These are phyloP conservation scores for Drosophila quinaria DNA, from an alignment of 2,888 invertebrate species.

Conservation along the genomic window DNA sequence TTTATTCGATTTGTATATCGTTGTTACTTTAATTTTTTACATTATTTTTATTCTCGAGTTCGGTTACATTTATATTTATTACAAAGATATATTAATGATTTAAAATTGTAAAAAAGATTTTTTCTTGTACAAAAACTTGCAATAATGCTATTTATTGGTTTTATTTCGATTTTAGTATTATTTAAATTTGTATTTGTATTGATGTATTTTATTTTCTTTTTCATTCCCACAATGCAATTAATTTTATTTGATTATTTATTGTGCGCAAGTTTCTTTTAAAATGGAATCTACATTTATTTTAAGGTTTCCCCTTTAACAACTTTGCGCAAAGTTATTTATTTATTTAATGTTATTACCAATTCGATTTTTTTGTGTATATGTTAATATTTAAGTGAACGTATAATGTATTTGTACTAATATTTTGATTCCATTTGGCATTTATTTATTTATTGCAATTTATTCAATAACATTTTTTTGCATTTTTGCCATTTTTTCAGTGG, in stretches of 20 bases:
- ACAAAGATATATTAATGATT: background rate
- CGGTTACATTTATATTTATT: background rate
- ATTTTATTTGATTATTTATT: background rate
- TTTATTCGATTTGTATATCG: background rate
- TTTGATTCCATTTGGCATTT: background rate
- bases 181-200: background rate
- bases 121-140: background rate
- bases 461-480: slow-evolving; percentile 22
- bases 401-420: background rate
- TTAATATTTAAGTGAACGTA: background rate
- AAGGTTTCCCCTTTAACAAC: slow-evolving; percentile 5
- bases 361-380: background rate
- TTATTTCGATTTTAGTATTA: background rate
- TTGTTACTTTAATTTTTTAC: background rate
- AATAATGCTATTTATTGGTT: background rate
- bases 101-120: background rate
- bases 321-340: background rate
- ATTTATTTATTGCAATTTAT: slow-evolving; percentile 20
- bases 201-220: background rate
- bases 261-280: background rate
- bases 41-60: background rate
- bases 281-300: background rate
- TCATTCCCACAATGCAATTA: background rate
- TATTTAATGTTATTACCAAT: background rate
- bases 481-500: slow-evolving; percentile 69